These are phyloP conservation scores for Salvelinus namaycush DNA, from an alignment of 2,113 vertebrate species.

Conservation along the genomic window DNA sequence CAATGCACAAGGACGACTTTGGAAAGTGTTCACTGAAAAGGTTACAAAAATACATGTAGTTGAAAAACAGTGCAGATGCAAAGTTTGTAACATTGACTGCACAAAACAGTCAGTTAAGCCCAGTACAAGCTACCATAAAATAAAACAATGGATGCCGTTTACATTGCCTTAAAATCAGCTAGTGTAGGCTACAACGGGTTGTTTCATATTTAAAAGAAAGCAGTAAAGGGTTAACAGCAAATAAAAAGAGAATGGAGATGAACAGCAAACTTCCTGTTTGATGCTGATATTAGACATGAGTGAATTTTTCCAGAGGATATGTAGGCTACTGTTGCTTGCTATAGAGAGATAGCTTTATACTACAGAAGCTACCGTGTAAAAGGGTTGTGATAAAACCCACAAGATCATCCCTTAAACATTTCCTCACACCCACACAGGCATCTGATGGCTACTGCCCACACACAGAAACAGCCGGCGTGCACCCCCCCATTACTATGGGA, in stretches of 20 bases:
- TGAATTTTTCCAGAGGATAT: not conserved
- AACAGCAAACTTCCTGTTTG: not conserved
- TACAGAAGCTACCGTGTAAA: slow-evolving; percentile 57
- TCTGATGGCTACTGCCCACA: slow-evolving; percentile 67
- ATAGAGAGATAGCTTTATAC: slow-evolving; percentile 61
- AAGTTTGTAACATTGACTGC: too few species aligned
- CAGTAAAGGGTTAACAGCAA: not conserved
- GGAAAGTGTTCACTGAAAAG: too few species aligned
- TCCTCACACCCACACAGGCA: slow-evolving; percentile 69
- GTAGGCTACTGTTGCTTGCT: slow-evolving; percentile 13
- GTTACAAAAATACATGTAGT: too few species aligned
- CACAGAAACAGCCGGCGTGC: slow-evolving; percentile 29
- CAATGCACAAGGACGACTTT: too few species aligned
- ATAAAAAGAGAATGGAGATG: not conserved
- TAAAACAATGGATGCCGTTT: too few species aligned
- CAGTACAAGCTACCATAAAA: too few species aligned
- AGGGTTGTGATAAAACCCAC: slow-evolving; percentile 64
- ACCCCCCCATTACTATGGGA: slow-evolving; percentile 65
- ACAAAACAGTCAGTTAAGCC: too few species aligned
- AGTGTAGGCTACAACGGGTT: not conserved
- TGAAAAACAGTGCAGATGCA: too few species aligned
- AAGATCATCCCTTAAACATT: slow-evolving; percentile 71
- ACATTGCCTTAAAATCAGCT: not conserved
- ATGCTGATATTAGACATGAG: not conserved
- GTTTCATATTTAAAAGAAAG: not conserved